A percentile compares a stretch with the other conserved stretches of the same genome.
Evolutionary conservation across 2,888 invertebrate species (phyloP).

Genomic region (Epinotia nisella): DNA sequence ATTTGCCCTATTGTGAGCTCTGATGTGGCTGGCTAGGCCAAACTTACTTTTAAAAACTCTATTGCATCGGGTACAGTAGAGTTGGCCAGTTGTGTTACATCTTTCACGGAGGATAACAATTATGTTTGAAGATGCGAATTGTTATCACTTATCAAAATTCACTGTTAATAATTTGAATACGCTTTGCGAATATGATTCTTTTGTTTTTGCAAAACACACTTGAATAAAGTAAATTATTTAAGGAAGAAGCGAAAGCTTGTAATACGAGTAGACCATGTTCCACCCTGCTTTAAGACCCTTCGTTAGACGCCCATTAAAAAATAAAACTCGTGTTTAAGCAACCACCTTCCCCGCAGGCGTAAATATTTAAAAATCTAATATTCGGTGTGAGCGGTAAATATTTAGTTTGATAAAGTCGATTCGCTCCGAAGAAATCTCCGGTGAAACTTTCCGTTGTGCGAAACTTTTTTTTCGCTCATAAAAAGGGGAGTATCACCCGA

Average conservation of each 20-base stretch:
- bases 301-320: constrained; percentile 37
- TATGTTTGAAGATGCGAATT: constrained; percentile 3
- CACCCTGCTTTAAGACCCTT: constrained; percentile 16
- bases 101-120: neutral
- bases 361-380: constrained; percentile 48
- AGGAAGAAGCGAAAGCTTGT: constrained; percentile 21
- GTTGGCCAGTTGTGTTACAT: too few relatives aligned
- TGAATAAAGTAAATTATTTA: constrained; percentile 18
- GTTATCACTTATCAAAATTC: neutral
- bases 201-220: neutral
- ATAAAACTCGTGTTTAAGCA: constrained; percentile 37
- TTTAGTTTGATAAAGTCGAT: constrained; percentile 54
- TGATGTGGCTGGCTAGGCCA: too few relatives aligned
- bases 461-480: constrained; percentile 50
- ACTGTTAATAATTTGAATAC: neutral
- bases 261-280: constrained; percentile 30
- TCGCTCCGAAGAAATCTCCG: constrained; percentile 47
- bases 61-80: too few relatives aligned
- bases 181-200: neutral
- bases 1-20: too few relatives aligned
- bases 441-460: constrained; percentile 47
- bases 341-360: constrained; percentile 41
- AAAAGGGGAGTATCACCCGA: constrained; percentile 44
- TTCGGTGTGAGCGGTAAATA: constrained; percentile 54
- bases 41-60: too few relatives aligned